Conservation (phyloP, 2,113 vertebrate genomes). For the Riparia riparia region DNA sequence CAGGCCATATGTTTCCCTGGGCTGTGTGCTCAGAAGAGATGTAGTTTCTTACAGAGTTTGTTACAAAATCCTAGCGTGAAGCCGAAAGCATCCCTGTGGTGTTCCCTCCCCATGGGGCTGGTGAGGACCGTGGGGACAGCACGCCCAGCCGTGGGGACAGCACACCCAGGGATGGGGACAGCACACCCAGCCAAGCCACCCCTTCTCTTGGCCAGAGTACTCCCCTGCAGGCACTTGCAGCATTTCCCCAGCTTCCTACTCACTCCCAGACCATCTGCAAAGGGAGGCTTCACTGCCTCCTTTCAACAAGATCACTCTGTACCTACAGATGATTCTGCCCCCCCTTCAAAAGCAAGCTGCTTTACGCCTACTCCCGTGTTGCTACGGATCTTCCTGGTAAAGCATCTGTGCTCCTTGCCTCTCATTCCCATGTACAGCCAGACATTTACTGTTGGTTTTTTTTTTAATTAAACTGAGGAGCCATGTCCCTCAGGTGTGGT, state of each 20-base stretch:
- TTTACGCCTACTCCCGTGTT: constrained; percentile 31
- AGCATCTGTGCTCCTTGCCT: constrained; percentile 45
- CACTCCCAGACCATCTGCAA: constrained; percentile 46
- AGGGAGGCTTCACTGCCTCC: neutral
- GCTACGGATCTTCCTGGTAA: constrained; percentile 10
- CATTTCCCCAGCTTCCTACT: constrained; percentile 6
- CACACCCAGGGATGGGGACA: neutral
- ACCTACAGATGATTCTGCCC: constrained; percentile 3
- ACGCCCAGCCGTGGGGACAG: neutral
- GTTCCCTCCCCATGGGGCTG: neutral
- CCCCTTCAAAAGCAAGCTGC: constrained; percentile 35
- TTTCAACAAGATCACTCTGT: constrained; percentile 51
- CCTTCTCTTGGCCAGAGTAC: neutral
- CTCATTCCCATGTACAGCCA: neutral
- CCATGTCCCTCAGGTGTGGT: neutral
- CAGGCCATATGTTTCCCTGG: constrained; percentile 52
- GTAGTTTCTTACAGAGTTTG: neutral
- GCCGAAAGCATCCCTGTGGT: neutral
- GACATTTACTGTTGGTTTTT: neutral
- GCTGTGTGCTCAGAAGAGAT: neutral
- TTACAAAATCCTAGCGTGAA: neutral
- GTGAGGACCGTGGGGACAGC: neutral
- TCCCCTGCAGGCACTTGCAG: constrained; percentile 22
- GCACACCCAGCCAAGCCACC: neutral
- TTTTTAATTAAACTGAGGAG: neutral